Base-by-base conservation (phyloP, 2,888 invertebrate species). In the Aspidiotus rigidus region DNA sequence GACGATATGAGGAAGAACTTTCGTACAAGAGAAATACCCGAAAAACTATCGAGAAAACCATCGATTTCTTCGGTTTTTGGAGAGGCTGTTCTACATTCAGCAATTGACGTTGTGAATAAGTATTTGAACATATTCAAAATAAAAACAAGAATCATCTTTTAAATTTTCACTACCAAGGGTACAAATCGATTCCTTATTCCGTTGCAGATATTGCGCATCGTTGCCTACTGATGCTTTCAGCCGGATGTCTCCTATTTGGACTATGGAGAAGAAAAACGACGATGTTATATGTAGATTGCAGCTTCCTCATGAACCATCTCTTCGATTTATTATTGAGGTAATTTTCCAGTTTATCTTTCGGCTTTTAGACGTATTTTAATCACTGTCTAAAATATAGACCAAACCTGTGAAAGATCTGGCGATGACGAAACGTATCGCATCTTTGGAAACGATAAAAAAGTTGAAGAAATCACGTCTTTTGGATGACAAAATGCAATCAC, bases 191-290 rank as follows among this genome's bases (percentile, higher is more conserved):
- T 2, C 10, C 44, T 56, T 72, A 72, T 62, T 69, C 69, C 56
- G 62, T 73, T 74, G 28, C 71, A 80, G 83, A 72, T 99, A 99
- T 78, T 95, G 93, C 77, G 79, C 81, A n/a, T 80, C 81, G 57
- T 79, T 99, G 61, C 88, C 89, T 0, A 84, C 86, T 73, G 95
- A 96, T 79, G 83, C 85, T 55, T 94, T 89, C 78, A 89, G 89
- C 0, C 77, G 80, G 57, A 79, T 87, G 55, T 80, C 83, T 3
- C 86, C 87, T 0, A 78, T 79, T 61, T 84, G 83, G 78, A 81
- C 77, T 74, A 16, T 67, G 28, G 55, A 41, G 74, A 76, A 74
- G 73, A 86, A 86, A 6, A n/a, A 49, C 7, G 28, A 53, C 17
- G 67, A 60, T 49, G 60, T 67, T 8, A 17, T 49, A 8, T 57